Evolutionary conservation across 2,888 invertebrate species (phyloP).

Genomic region (Agriopis leucophaearia): DNA sequence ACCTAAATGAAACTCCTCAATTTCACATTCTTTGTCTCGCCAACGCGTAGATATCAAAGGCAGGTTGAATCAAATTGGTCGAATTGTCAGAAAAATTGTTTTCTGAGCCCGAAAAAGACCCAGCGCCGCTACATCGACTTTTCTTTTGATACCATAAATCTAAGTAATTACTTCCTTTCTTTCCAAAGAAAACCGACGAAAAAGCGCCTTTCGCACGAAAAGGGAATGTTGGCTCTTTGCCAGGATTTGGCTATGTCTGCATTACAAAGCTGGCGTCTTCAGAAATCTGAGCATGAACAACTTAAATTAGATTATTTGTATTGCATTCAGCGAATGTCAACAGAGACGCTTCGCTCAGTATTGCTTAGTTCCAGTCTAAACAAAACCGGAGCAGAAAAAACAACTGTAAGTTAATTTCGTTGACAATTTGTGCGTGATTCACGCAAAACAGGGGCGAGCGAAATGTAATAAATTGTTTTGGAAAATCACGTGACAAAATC

Average conservation of each 20-base stretch:
- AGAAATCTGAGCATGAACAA: conserved; percentile 33
- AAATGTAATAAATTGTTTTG: conserved; percentile 2
- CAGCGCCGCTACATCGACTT: conserved; percentile 51
- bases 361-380: conserved; percentile 28
- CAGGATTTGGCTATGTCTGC: conserved; percentile 66
- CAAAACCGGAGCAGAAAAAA: conserved; percentile 17
- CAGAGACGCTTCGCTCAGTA: conserved; percentile 19
- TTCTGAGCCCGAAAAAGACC: conserved; percentile 45
- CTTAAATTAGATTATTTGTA: conserved; percentile 38
- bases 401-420: not conserved
- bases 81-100: conserved; percentile 42
- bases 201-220: conserved; percentile 72
- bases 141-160: conserved; percentile 76
- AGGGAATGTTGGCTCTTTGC: conserved; percentile 68
- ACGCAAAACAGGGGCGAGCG: not conserved
- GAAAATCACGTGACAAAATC: conserved; percentile 1
- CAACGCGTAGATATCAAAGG: conserved; percentile 29
- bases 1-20: conserved; percentile 23
- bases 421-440: conserved; percentile 20
- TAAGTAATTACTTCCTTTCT: conserved; percentile 80
- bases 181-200: conserved; percentile 62
- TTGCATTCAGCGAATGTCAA: conserved; percentile 37
- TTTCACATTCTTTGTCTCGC: conserved; percentile 27
- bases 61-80: conserved; percentile 39
- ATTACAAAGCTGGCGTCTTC: conserved; percentile 53